A percentile compares a stretch with the other conserved stretches of the same genome.
Conservation (phyloP, 2,113 vertebrate species). For the Vidua chalybeata region DNA sequence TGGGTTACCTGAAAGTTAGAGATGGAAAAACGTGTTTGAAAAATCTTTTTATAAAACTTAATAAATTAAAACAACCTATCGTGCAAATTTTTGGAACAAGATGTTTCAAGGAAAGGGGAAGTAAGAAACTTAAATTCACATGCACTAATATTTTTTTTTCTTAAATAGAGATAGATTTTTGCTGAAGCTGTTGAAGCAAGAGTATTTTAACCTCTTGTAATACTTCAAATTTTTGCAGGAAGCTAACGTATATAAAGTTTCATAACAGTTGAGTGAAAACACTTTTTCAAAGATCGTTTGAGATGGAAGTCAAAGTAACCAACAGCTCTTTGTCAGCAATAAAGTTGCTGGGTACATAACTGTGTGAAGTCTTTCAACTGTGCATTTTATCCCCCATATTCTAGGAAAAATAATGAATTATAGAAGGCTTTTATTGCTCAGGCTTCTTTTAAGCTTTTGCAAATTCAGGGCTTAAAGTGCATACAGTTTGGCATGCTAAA, state of each 20-base stretch:
- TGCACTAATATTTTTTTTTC: background rate
- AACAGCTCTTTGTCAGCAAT: background rate
- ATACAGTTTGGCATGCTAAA: background rate
- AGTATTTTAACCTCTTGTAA: background rate
- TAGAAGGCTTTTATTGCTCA: background rate
- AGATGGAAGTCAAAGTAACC: background rate
- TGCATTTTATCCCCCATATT: background rate
- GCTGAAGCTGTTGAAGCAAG: background rate
- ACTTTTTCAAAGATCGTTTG: background rate
- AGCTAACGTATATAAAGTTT: background rate
- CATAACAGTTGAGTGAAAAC: background rate
- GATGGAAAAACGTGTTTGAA: background rate
- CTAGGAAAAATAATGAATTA: background rate
- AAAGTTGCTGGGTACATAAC: background rate
- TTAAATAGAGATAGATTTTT: background rate
- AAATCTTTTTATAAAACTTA: background rate
- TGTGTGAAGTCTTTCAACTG: background rate
- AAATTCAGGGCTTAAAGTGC: background rate
- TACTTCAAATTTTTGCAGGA: background rate
- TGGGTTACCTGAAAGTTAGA: background rate
- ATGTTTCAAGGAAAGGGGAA: background rate
- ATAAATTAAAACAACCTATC: background rate
- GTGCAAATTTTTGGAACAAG: background rate
- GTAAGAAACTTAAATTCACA: background rate
- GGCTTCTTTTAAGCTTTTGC: background rate